phyloP scores from a whole-genome alignment of 2,797 vertebrate species.

The Scolopax bukidnonensis region DNA sequence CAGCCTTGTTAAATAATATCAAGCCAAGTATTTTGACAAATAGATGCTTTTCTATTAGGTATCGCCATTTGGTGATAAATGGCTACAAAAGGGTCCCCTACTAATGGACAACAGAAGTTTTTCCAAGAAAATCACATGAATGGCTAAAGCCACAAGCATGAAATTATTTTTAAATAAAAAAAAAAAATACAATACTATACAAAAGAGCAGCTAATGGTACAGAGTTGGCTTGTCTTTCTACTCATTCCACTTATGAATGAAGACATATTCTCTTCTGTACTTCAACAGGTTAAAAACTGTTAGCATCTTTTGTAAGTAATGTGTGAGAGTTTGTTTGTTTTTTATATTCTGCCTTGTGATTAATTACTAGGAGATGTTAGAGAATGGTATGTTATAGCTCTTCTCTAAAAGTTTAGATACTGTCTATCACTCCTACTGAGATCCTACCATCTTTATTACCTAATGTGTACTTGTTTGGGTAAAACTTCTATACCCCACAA shows the following conservation, averaged over 20 bases:
- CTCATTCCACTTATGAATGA: not conserved
- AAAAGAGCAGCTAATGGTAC: not conserved
- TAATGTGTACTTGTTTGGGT: not conserved
- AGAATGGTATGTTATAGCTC: not conserved
- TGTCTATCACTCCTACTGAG: not conserved
- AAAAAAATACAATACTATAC: not conserved
- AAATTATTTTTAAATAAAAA: slow-evolving; percentile 21
- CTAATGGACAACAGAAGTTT: not conserved
- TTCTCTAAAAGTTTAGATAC: not conserved
- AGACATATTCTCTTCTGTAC: not conserved
- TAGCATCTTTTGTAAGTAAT: not conserved
- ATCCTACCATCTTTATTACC: not conserved
- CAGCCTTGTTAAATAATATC: not conserved
- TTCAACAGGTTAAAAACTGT: not conserved
- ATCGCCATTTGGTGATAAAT: not conserved
- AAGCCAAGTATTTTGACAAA: not conserved
- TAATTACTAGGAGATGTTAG: not conserved
- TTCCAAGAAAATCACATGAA: not conserved
- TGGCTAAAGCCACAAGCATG: not conserved
- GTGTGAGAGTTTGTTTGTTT: not conserved
- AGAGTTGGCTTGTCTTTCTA: not conserved
- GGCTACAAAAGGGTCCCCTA: not conserved
- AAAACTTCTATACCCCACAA: not conserved
- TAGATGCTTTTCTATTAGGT: not conserved
- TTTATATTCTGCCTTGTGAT: not conserved